Evolutionary conservation across 2,888 invertebrate genomes (phyloP), one percentile per base, ranked within the genome.

Genomic region (Eueremaeus valkanovi): DNA sequence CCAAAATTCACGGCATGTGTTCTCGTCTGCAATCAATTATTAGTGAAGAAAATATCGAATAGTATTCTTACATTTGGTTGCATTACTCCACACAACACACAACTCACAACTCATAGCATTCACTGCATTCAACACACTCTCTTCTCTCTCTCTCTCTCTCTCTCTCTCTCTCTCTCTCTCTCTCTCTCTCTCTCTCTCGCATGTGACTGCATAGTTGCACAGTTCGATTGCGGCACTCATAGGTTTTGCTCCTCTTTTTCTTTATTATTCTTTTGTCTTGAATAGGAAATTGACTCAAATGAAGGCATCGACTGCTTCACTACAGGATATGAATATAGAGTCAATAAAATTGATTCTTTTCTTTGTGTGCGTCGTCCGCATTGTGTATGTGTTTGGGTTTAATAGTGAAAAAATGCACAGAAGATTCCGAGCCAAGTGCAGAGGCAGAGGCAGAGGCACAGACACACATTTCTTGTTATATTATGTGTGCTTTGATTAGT

Each of bases 291-390:
- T 68, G 68, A 68, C 68, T 68, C 40, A 42, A 68, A 68, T 68
- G 33, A 63, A 63, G 61, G 61, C 61, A 63, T 63, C 61, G n/a
- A n/a, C n/a, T n/a, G 33, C 61, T 68, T 36, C 42, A 18, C 40
- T 68, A 68, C 68, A 42, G 68, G 68, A 68, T 68, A 68, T 68
- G 68, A 68, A 68, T 68, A 68, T 68, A 68, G 68, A 68, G 68
- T 68, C 68, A 68, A 68, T 68, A 68, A 68, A 68, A 68, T 68
- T 68, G 68, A 68, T 68, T 68, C 24, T 68, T 68, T 33, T 42
- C 13, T 68, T 24, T 61, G 58, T 21, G 8, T 18, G 27, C 8
- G 6, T 33, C 33, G 63, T 63, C 63, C 18, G 31, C 31, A 33
- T 36, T 63, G 63, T 36, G 16, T 63, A 27, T 13, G 27, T 55